A percentile compares a stretch with the other conserved stretches of the same genome.
These are phyloP conservation scores for Drosophila neocordata DNA, from an alignment of 1,140 invertebrate species.

Conservation along the genomic window DNA sequence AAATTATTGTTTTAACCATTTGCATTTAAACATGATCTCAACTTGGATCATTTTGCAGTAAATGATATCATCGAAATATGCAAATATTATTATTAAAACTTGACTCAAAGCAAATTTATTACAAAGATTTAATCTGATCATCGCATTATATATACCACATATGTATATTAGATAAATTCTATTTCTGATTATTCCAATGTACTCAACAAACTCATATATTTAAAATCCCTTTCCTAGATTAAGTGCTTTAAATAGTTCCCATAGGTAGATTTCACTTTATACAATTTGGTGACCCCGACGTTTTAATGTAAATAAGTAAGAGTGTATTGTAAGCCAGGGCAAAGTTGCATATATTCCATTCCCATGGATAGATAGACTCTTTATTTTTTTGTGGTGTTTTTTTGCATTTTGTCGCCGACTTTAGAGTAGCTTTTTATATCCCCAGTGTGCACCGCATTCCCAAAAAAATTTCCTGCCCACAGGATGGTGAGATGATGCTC, in stretches of 20 bases:
- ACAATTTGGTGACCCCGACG: background rate
- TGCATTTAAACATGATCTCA: slow-evolving; percentile 4
- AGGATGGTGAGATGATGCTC: slow-evolving; percentile 10
- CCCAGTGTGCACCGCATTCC: background rate
- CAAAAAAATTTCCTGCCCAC: background rate
- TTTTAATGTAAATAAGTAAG: no score
- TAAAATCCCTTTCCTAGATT: no score
- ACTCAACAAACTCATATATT: no score
- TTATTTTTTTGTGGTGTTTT: background rate
- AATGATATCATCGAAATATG: slow-evolving; percentile 1
- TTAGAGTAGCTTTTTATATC: slow-evolving; percentile 6
- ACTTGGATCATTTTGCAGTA: background rate
- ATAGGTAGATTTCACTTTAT: background rate
- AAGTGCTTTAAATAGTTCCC: no score
- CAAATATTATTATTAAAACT: no score
- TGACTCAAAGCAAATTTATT: no score
- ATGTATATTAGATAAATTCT: no score
- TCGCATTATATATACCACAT: no score
- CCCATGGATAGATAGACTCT: background rate
- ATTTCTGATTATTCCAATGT: no score
- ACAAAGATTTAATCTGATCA: no score
- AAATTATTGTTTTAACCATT: slow-evolving; percentile 4
- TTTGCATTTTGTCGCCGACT: slow-evolving; percentile 1
- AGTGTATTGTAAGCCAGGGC: no score
- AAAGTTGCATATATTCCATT: background rate